A percentile compares a stretch with the other conserved stretches of the same genome.
phyloP scores from a whole-genome alignment of 2,888 invertebrate species.

The Mylabris sibirica region DNA sequence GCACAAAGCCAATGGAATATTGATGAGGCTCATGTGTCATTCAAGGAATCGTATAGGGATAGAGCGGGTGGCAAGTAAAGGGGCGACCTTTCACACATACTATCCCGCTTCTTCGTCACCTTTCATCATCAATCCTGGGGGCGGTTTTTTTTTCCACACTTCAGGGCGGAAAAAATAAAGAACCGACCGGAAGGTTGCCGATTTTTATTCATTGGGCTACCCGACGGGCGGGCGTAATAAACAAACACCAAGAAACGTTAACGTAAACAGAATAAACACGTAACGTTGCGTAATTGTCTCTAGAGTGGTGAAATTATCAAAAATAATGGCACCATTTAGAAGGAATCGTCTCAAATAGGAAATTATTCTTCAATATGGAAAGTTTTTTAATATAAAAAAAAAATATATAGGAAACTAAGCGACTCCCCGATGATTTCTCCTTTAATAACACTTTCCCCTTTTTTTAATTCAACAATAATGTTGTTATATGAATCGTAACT shows the following conservation, averaged over 20 bases:
- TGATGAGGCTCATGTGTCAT: slow-evolving; percentile 32
- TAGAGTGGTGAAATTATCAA: neutral
- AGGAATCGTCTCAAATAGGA: neutral
- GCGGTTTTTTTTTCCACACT: neutral
- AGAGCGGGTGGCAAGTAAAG: neutral
- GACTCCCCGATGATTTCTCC: neutral
- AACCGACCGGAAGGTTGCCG: neutral
- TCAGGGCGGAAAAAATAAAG: neutral
- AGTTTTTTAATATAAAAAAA: slow-evolving; percentile 4
- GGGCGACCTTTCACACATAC: neutral
- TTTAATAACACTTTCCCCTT: neutral
- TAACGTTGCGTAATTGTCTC: neutral
- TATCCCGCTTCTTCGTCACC: slow-evolving; percentile 19
- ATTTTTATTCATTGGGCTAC: neutral
- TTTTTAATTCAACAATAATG: neutral
- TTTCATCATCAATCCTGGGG: slow-evolving; percentile 33
- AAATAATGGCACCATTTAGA: neutral
- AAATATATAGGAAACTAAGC: neutral
- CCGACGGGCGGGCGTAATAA: too few relatives aligned
- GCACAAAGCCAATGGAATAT: slow-evolving; percentile 37
- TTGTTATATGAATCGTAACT: neutral
- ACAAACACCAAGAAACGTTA: too few relatives aligned
- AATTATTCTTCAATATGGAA: neutral
- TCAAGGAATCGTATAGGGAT: slow-evolving; percentile 15
- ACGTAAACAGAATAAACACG: neutral